A percentile compares a stretch with the other conserved stretches of the same genome.
These are phyloP conservation scores for Hirtodrosophila cameraria DNA, from an alignment of 2,888 invertebrate species.

Conservation along the genomic window DNA sequence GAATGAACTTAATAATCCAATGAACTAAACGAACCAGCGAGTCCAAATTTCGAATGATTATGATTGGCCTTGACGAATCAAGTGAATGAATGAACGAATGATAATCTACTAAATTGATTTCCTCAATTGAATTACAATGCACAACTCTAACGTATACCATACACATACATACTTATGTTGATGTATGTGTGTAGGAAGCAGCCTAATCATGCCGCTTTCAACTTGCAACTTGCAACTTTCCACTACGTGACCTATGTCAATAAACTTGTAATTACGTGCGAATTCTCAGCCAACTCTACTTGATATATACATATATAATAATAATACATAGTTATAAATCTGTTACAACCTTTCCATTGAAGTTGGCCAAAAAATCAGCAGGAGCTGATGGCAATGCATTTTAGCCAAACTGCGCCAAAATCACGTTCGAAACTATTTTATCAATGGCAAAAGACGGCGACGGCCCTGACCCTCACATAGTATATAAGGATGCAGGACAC, in stretches of 20 bases:
- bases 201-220: conserved; percentile 28
- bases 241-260: conserved; percentile 75
- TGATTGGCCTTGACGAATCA: no score
- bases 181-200: background rate
- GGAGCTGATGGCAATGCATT: conserved; percentile 61
- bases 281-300: conserved; percentile 44
- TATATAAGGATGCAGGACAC: conserved; percentile 14
- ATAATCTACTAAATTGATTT: no score
- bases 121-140: no score
- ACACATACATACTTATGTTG: background rate
- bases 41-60: no score
- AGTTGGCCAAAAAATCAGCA: conserved; percentile 56
- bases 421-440: conserved; percentile 80
- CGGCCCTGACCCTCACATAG: conserved; percentile 14
- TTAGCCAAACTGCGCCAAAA: conserved; percentile 77
- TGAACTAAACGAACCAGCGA: no score
- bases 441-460: conserved; percentile 65
- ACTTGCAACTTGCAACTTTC: conserved; percentile 24
- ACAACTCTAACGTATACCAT: no score
- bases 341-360: conserved; percentile 1
- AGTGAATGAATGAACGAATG: no score
- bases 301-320: conserved; percentile 1
- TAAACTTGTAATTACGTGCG: conserved; percentile 72
- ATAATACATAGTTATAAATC: background rate
- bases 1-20: no score